These are phyloP conservation scores for Pseudoips prasinana DNA, from an alignment of 2,888 invertebrate genomes.

Conservation along the genomic window DNA sequence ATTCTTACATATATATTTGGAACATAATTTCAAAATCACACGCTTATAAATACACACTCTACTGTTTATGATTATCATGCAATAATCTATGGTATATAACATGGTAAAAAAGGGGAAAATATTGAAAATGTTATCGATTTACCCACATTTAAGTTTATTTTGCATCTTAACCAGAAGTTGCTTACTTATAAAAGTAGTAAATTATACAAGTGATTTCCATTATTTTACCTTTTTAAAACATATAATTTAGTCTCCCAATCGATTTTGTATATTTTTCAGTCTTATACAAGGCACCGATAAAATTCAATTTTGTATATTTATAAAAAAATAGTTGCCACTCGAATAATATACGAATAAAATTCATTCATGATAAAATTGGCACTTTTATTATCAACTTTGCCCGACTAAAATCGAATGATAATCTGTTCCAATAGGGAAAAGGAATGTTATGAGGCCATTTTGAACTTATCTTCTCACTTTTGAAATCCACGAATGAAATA, in stretches of 20 bases:
- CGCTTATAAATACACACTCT: slow-evolving; percentile 11
- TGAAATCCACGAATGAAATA: no score
- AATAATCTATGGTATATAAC: slow-evolving; percentile 12
- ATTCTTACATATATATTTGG: no score
- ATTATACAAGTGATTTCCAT: no score
- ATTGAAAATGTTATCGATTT: no score
- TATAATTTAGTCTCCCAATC: neutral
- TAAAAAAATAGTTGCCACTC: slow-evolving; percentile 41
- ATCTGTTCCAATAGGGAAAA: no score
- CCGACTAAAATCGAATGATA: slow-evolving; percentile 5
- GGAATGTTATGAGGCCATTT: no score
- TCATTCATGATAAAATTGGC: slow-evolving; percentile 19
- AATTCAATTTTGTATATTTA: slow-evolving; percentile 37
- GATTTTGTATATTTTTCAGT: slow-evolving; percentile 49
- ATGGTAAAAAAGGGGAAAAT: no score
- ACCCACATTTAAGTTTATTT: no score
- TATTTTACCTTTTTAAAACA: no score
- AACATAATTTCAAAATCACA: slow-evolving; percentile 26
- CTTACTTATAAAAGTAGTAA: no score
- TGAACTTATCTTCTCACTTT: no score
- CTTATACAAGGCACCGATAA: slow-evolving; percentile 68
- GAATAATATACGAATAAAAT: slow-evolving; percentile 4
- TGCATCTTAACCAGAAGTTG: no score
- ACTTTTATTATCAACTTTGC: slow-evolving; percentile 21
- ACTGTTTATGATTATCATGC: slow-evolving; percentile 14